These are phyloP conservation scores for Somateria mollissima DNA, from an alignment of 2,797 vertebrate genomes.

Conservation along the genomic window DNA sequence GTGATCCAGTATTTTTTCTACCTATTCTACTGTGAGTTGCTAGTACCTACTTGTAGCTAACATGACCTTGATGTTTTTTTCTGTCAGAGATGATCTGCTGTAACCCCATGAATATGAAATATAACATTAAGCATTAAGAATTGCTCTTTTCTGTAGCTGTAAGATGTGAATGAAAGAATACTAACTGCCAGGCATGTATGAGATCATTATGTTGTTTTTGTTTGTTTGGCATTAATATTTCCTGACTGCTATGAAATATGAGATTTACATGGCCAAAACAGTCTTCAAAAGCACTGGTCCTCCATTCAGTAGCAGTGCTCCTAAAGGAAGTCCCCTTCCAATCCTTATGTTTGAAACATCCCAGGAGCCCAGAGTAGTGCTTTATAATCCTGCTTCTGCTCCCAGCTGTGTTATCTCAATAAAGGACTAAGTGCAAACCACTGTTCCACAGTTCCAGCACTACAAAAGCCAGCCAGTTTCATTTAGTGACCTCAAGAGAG, in stretches of 20 bases:
- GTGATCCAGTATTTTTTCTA: not conserved
- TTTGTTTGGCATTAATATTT: not conserved
- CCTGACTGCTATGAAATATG: not conserved
- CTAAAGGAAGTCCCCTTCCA: not conserved
- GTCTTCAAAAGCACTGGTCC: not conserved
- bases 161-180: conserved; percentile 15
- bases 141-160: conserved; percentile 5
- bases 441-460: not conserved
- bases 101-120: conserved; percentile 10
- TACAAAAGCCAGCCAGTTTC: not conserved
- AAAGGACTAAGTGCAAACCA: not conserved
- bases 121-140: not conserved
- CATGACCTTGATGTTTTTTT: not conserved
- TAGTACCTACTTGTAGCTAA: conserved; percentile 24
- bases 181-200: not conserved
- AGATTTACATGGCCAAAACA: not conserved
- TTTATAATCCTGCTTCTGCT: not conserved
- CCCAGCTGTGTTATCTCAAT: not conserved
- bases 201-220: not conserved
- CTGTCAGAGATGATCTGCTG: conserved; percentile 3
- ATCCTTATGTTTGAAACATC: not conserved
- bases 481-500: not conserved
- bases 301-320: not conserved
- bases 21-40: conserved; percentile 17
- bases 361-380: not conserved